These are phyloP conservation scores for Drosophila bocki DNA, from an alignment of 1,140 invertebrate genomes.

Conservation along the genomic window DNA sequence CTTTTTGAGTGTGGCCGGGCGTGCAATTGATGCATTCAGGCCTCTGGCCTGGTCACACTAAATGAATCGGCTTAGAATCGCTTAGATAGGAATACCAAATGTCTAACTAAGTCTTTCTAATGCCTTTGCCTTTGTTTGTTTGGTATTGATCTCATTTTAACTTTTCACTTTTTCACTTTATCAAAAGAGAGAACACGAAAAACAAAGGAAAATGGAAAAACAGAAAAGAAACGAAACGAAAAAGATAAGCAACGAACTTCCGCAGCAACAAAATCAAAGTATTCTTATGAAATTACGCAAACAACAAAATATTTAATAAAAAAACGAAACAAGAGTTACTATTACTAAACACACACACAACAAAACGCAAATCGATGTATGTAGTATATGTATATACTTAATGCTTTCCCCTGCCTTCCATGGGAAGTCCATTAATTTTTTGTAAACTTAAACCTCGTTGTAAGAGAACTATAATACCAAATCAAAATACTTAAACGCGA, in stretches of 20 bases:
- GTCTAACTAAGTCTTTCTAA: conserved; percentile 5
- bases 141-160: conserved; percentile 82
- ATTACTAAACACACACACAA: conserved; percentile 35
- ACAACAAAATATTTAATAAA: conserved; percentile 44
- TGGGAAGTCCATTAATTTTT: conserved; percentile 41
- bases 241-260: conserved; percentile 54
- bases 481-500: conserved; percentile 47
- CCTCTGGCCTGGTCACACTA: conserved; percentile 5
- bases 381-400: conserved; percentile 54
- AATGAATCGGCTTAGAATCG: conserved; percentile 14
- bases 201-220: conserved; percentile 14
- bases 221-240: conserved; percentile 40
- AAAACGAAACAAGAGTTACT: conserved; percentile 52
- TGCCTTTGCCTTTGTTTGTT: conserved; percentile 47
- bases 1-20: conserved; percentile 21
- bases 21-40: not conserved
- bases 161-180: conserved; percentile 62
- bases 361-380: conserved; percentile 27
- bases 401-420: conserved; percentile 18
- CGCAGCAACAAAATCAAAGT: conserved; percentile 73
- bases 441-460: conserved; percentile 26
- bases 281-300: conserved; percentile 76
- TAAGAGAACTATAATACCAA: conserved; percentile 78
- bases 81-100: conserved; percentile 31
- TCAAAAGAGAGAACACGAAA: conserved; percentile 14